Conservation (phyloP, 2,888 invertebrate genomes). For the Carabus problematicus region DNA sequence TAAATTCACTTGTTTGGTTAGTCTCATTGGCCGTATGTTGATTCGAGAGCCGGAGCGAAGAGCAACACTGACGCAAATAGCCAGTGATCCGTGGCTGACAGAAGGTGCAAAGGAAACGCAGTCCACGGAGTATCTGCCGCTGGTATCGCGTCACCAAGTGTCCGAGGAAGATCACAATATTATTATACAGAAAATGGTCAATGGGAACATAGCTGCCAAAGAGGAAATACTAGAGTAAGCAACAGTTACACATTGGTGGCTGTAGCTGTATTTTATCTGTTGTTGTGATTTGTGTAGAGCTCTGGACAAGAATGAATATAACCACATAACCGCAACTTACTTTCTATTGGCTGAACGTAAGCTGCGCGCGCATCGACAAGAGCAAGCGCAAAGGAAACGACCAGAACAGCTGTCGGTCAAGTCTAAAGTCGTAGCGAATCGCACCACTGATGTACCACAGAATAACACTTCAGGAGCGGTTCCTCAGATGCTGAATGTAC, state of each 20-base stretch:
- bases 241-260: conserved; percentile 3
- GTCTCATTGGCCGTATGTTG: conserved; percentile 91
- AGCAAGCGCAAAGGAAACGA: conserved; percentile 60
- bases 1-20: conserved; percentile 56
- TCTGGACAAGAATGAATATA: conserved; percentile 94
- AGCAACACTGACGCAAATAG: conserved; percentile 87
- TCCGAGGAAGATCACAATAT: conserved; percentile 90
- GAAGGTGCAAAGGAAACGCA: conserved; percentile 61
- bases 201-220: conserved; percentile 91
- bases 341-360: conserved; percentile 94
- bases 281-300: conserved; percentile 65
- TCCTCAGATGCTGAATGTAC: conserved; percentile 65
- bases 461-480: conserved; percentile 49
- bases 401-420: conserved; percentile 58
- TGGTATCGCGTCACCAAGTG: conserved; percentile 88
- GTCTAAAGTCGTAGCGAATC: conserved; percentile 45
- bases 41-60: conserved; percentile 92
- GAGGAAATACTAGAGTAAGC: conserved; percentile 90
- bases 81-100: conserved; percentile 84
- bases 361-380: conserved; percentile 78
- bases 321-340: conserved; percentile 98
- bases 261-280: conserved; percentile 18
- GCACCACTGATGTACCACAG: conserved; percentile 52
- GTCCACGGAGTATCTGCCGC: conserved; percentile 74
- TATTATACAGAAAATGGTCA: conserved; percentile 95